Evolutionary conservation across 2,797 vertebrate species (phyloP), one percentile per base, ranked within the genome.

Genomic region (Hydrophis major): DNA sequence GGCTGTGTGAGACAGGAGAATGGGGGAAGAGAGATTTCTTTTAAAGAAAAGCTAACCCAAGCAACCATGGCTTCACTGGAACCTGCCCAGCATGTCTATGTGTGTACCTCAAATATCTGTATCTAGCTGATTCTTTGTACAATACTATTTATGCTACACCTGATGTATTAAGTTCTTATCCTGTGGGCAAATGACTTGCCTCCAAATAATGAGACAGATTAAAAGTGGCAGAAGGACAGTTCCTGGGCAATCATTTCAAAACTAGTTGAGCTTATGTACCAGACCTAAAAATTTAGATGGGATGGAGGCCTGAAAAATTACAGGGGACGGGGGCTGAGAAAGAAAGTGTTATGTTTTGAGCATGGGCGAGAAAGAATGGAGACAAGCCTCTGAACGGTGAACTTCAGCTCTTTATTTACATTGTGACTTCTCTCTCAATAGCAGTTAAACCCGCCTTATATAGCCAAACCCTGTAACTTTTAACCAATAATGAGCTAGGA

Each of bases 211-310:
- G 88, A 90, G 74, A 86, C 12, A 87, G 60, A 93, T 88, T 88
- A 88, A 57, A 90, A 90, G 92, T 88, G 86, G 61, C 89, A 90
- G 53, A 74, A 87, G 55, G 61, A 55, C 59, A 86, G 22, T 47
- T 89, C 50, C 28, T 90, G 87, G 55, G 42, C 61, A 90, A 93
- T 88, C 61, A 63, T 93, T 93, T 90, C 83, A 93, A 88, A 92
- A 93, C 89, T 74, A 63, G 89, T 4, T 89, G 14, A 89, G 6
- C 27, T 7, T 87, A 14, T 28, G 27, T 87, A 53, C 27, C 50
- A 28, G 50, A 60, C 56, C 92, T 89, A 66, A 93, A 93, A 93
- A 74, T 28, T 88, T 56, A 90, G 16, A 74, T 8, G 25, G 86
- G n/a, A 74, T 28, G 92, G 86, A 25, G 89, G 56, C 25, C 92